These are phyloP conservation scores for Drosophila diplacantha DNA, from an alignment of 2,888 invertebrate species.

Conservation along the genomic window DNA sequence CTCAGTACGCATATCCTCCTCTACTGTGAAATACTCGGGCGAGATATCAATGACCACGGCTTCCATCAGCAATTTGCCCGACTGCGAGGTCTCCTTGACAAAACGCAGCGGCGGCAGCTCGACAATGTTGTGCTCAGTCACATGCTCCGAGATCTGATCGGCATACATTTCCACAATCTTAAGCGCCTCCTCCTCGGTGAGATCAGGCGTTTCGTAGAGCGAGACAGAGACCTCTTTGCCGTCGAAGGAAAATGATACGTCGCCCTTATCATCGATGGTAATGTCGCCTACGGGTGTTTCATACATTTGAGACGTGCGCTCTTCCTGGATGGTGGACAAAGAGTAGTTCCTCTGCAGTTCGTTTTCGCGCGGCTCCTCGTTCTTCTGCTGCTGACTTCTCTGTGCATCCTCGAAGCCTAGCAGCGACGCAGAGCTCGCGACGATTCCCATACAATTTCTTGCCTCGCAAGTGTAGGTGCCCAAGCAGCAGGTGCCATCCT, in stretches of 20 bases:
- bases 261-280: conserved; percentile 89
- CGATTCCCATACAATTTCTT: conserved; percentile 92
- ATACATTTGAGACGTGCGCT: conserved; percentile 91
- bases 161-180: conserved; percentile 97
- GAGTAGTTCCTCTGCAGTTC: conserved; percentile 85
- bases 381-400: conserved; percentile 79
- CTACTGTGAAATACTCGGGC: conserved; percentile 88
- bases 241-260: conserved; percentile 93
- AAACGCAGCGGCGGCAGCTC: conserved; percentile 92
- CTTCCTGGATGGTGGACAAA: conserved; percentile 93
- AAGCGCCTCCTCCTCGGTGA: conserved; percentile 93
- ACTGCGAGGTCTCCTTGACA: conserved; percentile 92
- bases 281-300: conserved; percentile 88
- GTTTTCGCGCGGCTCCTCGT: conserved; percentile 78
- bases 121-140: conserved; percentile 89
- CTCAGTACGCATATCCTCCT: conserved; percentile 90
- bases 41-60: conserved; percentile 93
- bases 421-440: conserved; percentile 91
- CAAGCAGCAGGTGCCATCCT: conserved; percentile 92
- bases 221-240: conserved; percentile 95
- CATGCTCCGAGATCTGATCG: conserved; percentile 92
- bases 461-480: conserved; percentile 95
- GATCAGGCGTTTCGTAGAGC: conserved; percentile 93
- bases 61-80: conserved; percentile 92
- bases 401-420: conserved; percentile 90